phyloP scores from a whole-genome alignment of 92 coral and sea anemone species.

The Epizoanthus illoricatus region DNA sequence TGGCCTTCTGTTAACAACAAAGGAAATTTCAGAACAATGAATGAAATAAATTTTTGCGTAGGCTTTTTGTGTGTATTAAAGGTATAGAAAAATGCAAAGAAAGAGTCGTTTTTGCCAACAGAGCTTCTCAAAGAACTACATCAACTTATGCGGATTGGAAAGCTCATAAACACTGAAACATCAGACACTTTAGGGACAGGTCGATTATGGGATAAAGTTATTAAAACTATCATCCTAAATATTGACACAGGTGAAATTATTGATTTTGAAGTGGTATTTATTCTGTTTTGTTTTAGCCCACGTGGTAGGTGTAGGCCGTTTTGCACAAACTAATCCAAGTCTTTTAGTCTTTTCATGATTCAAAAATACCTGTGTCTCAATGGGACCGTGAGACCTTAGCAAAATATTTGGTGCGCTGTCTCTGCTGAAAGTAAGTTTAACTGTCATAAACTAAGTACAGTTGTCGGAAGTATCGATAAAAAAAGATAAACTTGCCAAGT shows the following conservation, averaged over 20 bases:
- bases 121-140: neutral
- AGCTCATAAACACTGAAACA: neutral
- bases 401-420: neutral
- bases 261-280: constrained; percentile 20
- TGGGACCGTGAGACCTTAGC: too few species aligned
- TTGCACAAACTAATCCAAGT: constrained; percentile 13
- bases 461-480: neutral
- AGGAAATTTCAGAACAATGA: constrained; percentile 18
- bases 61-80: neutral
- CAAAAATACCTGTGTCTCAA: too few species aligned
- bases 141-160: neutral
- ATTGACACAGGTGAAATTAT: constrained; percentile 40
- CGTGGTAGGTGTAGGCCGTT: constrained; percentile 6
- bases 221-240: constrained; percentile 12
- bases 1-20: constrained; percentile 9
- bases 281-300: constrained; percentile 33
- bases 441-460: neutral
- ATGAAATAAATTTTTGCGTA: neutral
- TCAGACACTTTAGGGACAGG: neutral
- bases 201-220: constrained; percentile 22
- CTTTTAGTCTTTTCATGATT: neutral
- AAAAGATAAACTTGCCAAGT: neutral
- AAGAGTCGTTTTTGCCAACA: too few species aligned
- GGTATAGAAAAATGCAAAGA: neutral
- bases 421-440: neutral